A percentile compares a stretch with the other conserved stretches of the same genome.
Evolutionary conservation across 2,888 invertebrate species (phyloP).

Genomic region (Cephus rjabovi): DNA sequence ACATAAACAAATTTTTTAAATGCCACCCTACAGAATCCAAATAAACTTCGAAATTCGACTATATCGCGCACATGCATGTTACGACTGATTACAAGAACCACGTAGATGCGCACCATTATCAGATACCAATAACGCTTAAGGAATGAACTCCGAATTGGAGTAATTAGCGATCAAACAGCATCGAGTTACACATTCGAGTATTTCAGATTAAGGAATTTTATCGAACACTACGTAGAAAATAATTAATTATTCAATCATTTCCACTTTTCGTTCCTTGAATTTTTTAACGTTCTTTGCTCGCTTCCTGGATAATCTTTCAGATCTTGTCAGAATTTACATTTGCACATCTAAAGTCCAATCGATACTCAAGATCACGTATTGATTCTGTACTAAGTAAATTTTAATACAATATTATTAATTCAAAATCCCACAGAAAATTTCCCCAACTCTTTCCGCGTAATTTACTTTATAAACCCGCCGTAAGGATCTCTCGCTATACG

Average conservation of each 20-base stretch:
- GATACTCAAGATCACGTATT: neutral
- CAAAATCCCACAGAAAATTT: neutral
- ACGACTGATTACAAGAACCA: neutral
- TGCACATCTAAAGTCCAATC: neutral
- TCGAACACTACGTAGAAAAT: neutral
- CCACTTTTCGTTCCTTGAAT: conserved; percentile 21
- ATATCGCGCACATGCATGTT: neutral
- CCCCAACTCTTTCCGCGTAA: neutral
- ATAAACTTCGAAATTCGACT: neutral
- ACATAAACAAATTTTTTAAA: neutral
- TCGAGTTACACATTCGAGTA: neutral
- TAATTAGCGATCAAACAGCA: neutral
- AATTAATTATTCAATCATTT: neutral
- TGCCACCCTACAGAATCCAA: neutral
- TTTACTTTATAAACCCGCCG: neutral
- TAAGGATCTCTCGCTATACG: neutral
- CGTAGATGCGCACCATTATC: neutral
- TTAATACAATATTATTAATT: neutral
- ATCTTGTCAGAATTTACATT: neutral
- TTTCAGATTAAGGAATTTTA: neutral
- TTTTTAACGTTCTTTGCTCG: conserved; percentile 1
- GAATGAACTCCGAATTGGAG: neutral
- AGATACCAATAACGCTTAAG: neutral
- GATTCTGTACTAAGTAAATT: neutral
- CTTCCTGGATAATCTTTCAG: neutral